These are phyloP conservation scores for Spisula subtruncata DNA, from an alignment of 2,888 invertebrate genomes.

Conservation along the genomic window DNA sequence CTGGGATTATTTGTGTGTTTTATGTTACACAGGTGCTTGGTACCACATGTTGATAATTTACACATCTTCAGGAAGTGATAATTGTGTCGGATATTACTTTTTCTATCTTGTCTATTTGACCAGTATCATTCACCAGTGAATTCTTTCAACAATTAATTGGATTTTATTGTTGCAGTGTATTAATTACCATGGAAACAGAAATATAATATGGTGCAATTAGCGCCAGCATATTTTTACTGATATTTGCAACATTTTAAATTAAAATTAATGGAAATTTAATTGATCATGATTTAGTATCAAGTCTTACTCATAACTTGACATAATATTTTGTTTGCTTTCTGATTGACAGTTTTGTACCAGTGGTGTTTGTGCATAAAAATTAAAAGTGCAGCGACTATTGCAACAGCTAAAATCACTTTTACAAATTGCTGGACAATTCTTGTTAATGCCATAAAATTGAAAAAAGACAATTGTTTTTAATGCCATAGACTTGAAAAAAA, in stretches of 20 bases:
- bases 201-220: background rate
- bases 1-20: background rate
- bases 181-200: background rate
- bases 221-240: background rate
- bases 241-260: background rate
- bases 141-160: background rate
- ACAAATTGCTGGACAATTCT: background rate
- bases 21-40: conserved; percentile 19
- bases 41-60: background rate
- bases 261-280: conserved; percentile 6
- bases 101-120: background rate
- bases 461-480: background rate
- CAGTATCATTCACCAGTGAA: conserved; percentile 1
- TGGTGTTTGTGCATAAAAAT: background rate
- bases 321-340: background rate
- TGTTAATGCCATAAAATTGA: background rate
- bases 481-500: background rate
- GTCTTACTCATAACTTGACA: background rate
- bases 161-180: background rate
- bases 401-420: too few species aligned
- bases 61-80: background rate
- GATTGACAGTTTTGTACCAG: background rate
- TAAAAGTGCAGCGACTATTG: background rate
- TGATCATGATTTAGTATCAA: background rate
- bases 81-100: background rate